A percentile compares a stretch with the other conserved stretches of the same genome.
Conservation (phyloP, 2,797 vertebrate species). For the Triplophysa yarkandensis region DNA sequence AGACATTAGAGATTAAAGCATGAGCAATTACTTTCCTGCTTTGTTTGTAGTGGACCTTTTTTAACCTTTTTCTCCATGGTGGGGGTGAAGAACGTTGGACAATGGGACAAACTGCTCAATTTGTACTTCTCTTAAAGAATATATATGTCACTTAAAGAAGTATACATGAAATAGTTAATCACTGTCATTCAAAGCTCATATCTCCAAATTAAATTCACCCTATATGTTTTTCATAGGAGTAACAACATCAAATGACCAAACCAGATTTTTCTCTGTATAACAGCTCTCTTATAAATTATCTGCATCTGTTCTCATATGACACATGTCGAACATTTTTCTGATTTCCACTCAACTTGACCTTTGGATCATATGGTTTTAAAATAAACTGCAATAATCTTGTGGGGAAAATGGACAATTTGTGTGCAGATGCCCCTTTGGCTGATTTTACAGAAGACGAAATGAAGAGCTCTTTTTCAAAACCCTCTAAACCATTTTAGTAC, state of each 20-base stretch:
- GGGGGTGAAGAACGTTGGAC: not conserved
- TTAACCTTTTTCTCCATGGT: constrained; percentile 4
- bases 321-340: not conserved
- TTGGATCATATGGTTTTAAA: not conserved
- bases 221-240: no score
- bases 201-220: no score
- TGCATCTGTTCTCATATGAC: no score
- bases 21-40: not conserved
- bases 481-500: no score
- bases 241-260: no score
- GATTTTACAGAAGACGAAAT: no score
- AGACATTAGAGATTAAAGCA: constrained; percentile 1
- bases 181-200: no score
- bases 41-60: not conserved
- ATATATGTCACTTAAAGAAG: not conserved
- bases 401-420: no score
- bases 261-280: no score
- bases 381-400: not conserved
- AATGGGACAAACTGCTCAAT: not conserved
- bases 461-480: no score
- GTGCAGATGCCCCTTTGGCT: not conserved
- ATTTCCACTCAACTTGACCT: not conserved
- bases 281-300: no score
- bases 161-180: no score
- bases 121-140: not conserved